A percentile compares a stretch with the other conserved stretches of the same genome.
Conservation (phyloP, 2,797 vertebrate species). For the Betta splendens region DNA sequence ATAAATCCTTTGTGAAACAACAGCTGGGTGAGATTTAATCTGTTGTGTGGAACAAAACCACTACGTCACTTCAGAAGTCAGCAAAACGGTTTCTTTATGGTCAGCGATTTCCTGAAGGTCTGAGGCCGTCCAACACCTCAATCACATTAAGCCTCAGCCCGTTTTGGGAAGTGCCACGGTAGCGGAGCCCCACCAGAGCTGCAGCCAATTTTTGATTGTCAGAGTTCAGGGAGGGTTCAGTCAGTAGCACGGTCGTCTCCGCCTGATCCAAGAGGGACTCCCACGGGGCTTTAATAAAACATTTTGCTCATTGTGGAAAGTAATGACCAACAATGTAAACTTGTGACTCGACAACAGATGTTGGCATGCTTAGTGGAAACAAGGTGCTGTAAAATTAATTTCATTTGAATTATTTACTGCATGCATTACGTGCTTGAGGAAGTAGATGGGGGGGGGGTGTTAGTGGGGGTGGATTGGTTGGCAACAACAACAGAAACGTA, state of each 20-base stretch:
- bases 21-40: slow-evolving; percentile 67
- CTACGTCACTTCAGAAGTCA: slow-evolving; percentile 75
- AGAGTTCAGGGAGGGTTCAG: slow-evolving; percentile 84
- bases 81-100: slow-evolving; percentile 74
- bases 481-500: slow-evolving; percentile 81
- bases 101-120: slow-evolving; percentile 81
- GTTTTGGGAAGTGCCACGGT: slow-evolving; percentile 72
- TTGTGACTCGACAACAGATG: slow-evolving; percentile 86
- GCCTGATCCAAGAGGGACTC: slow-evolving; percentile 81
- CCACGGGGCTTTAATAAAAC: slow-evolving; percentile 86
- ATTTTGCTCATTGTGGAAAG: slow-evolving; percentile 89
- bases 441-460: slow-evolving; percentile 69
- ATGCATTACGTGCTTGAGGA: slow-evolving; percentile 87
- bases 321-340: slow-evolving; percentile 87
- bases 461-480: slow-evolving; percentile 64
- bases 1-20: slow-evolving; percentile 68
- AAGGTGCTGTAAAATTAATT: slow-evolving; percentile 86
- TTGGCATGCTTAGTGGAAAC: slow-evolving; percentile 83
- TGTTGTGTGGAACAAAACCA: slow-evolving; percentile 69
- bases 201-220: slow-evolving; percentile 80
- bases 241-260: slow-evolving; percentile 81
- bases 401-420: slow-evolving; percentile 89
- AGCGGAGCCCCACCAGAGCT: slow-evolving; percentile 69
- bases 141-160: slow-evolving; percentile 74
- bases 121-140: slow-evolving; percentile 76